Evolutionary conservation across 2,113 vertebrate genomes (phyloP).

Genomic region (Hemicordylus capensis): DNA sequence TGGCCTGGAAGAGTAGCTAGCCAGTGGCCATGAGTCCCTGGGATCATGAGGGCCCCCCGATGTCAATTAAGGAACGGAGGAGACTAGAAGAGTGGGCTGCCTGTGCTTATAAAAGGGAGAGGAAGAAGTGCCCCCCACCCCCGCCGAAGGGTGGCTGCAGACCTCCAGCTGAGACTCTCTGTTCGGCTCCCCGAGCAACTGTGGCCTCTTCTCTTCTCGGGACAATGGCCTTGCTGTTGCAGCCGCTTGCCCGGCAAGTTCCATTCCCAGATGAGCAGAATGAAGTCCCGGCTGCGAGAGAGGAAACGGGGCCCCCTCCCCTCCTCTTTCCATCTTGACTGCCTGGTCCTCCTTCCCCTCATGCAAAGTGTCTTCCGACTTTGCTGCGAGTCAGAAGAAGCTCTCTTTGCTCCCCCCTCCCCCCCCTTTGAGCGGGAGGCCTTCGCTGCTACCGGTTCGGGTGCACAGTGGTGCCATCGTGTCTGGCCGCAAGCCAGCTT

Average conservation of each 20-base stretch:
- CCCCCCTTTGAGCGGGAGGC: neutral
- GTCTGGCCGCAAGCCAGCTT: neutral
- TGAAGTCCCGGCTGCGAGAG: rapidly evolving
- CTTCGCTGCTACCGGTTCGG: no score
- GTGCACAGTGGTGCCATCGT: no score
- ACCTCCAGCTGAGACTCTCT: neutral
- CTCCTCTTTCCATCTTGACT: neutral
- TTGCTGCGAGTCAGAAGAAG: rapidly evolving
- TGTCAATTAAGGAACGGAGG: no score
- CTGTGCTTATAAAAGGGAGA: neutral
- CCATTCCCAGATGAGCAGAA: neutral
- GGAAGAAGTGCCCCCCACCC: neutral
- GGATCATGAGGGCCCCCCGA: no score
- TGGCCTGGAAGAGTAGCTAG: no score
- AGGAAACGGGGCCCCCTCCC: neutral
- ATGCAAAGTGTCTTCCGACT: rapidly evolving
- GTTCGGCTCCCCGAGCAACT: neutral
- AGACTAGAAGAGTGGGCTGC: no score
- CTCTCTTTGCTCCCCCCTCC: no score
- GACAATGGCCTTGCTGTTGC: rapidly evolving
- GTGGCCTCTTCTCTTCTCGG: neutral
- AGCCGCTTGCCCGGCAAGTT: neutral
- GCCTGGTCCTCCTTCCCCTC: neutral
- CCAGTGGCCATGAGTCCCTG: no score
- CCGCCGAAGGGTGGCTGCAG: no score